Evolutionary conservation across 2,113 vertebrate genomes (phyloP), one percentile per base, ranked within the genome.

Genomic region (Pomatostomus ruficeps): DNA sequence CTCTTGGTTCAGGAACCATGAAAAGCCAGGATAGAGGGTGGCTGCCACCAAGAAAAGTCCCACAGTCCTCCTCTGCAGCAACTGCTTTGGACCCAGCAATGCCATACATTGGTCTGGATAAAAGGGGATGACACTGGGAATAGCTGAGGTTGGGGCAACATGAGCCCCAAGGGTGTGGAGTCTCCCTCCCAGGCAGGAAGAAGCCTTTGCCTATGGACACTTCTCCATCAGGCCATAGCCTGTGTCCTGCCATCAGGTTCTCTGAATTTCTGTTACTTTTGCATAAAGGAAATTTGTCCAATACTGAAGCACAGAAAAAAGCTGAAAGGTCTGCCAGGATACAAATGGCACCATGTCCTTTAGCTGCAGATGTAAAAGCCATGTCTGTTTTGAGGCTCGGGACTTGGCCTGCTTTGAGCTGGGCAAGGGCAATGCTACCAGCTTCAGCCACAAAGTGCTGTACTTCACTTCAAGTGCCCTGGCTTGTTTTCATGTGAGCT

Each of bases 91-190:
- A 80, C 14, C 51, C 51, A 54, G 55, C 29, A 63, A 33, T 8
- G n/a, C 22, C 10, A 0, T 12, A 58, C 0, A 0, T 1, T 26
- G 55, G n/a, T n/a, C 59, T 83, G 72, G 55, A 70, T 5, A 36
- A 45, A 22, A 85, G 17, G 33, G 13, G 8, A 24, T 22, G 36
- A 35, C 1, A 4, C 59, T 33, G 11, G 49, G 38, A 91, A 38
- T 1, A 71, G 51, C 21, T 87, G 68, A 85, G 73, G 12, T 14
- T 42, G 46, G 59, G 33, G 33, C 36, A 46, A 38, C 2, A 1
- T 14, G 31, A 78, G 14, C 43, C 59, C 36, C 22, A 49, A 29
- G 35, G 9, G 23, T 19, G 29, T 25, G 9, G n/a, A 63, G 9
- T 42, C 17, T 75, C 15, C 12, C 7, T n/a, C 12, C 5, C 0